Conservation (phyloP, 2,888 invertebrate genomes). For the Brachynemurus nebulosus region DNA sequence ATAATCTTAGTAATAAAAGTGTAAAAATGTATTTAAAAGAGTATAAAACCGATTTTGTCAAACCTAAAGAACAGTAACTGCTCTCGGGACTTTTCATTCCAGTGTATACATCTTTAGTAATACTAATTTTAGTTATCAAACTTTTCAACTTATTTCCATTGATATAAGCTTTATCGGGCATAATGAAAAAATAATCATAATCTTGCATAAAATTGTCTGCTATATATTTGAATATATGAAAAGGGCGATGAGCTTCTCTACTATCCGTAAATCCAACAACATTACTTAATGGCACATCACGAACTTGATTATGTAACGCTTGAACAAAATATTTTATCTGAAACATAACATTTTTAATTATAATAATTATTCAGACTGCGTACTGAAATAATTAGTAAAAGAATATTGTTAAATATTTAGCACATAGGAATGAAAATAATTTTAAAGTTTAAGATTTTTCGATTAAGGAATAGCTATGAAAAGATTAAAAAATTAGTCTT, state of each 20-base stretch:
- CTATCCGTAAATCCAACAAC: slow-evolving; percentile 82
- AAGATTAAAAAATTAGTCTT: too few species aligned
- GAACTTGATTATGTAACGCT: slow-evolving; percentile 28
- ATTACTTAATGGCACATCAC: slow-evolving; percentile 32
- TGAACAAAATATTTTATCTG: slow-evolving; percentile 34
- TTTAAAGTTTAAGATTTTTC: too few species aligned
- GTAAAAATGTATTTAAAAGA: slow-evolving; percentile 20
- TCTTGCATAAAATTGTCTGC: slow-evolving; percentile 78
- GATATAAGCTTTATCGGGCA: slow-evolving; percentile 73
- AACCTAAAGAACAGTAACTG: slow-evolving; percentile 55
- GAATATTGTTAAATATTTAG: too few species aligned
- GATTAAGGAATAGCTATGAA: too few species aligned
- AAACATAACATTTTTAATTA: slow-evolving; percentile 23
- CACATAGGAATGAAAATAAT: too few species aligned
- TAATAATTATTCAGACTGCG: slow-evolving; percentile 38
- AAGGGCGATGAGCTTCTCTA: slow-evolving; percentile 58
- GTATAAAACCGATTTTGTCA: neutral
- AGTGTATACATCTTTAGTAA: slow-evolving; percentile 73
- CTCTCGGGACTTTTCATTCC: slow-evolving; percentile 50
- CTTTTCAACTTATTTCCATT: slow-evolving; percentile 62
- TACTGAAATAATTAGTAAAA: too few species aligned
- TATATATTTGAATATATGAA: slow-evolving; percentile 80
- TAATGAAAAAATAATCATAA: slow-evolving; percentile 85
- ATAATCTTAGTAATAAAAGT: slow-evolving; percentile 23
- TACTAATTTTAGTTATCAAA: slow-evolving; percentile 62